Evolutionary conservation across 2,113 vertebrate species (phyloP).

Genomic region (Melanotaenia duboulayi): DNA sequence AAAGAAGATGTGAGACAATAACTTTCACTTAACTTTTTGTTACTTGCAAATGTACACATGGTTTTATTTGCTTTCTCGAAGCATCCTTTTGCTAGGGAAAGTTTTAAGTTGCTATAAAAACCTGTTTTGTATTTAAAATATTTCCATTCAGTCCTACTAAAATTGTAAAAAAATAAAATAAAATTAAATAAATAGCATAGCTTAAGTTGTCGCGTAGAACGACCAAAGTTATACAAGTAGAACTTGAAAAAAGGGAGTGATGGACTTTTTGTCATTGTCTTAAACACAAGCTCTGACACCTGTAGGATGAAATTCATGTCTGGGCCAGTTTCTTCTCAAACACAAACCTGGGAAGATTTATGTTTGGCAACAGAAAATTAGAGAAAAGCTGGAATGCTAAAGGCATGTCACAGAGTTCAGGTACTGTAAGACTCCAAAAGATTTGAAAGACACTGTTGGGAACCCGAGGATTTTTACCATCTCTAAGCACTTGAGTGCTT

Average conservation of each 20-base stretch:
- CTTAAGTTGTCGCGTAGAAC: neutral
- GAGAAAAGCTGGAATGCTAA: conserved; percentile 30
- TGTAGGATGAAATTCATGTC: conserved; percentile 37
- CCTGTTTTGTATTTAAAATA: conserved; percentile 7
- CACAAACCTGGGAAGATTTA: conserved; percentile 25
- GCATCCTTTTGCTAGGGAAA: too few species aligned
- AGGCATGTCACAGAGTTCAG: conserved; percentile 45
- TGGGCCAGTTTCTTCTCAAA: conserved; percentile 38
- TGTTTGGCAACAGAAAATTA: conserved; percentile 29
- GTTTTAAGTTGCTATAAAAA: neutral
- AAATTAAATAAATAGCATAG: neutral
- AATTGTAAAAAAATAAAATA: too few species aligned
- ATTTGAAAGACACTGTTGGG: conserved; percentile 10
- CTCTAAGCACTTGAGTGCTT: neutral
- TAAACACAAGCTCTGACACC: conserved; percentile 16
- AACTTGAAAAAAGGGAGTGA: neutral
- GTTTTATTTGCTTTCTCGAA: conserved; percentile 9
- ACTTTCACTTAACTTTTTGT: neutral
- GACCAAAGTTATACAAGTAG: neutral
- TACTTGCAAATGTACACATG: neutral
- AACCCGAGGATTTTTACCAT: conserved; percentile 13
- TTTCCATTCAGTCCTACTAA: neutral
- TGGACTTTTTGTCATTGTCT: neutral
- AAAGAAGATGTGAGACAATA: conserved; percentile 7
- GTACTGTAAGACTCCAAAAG: neutral